phyloP scores from a whole-genome alignment of 64 coral and sea anemone genomes.

The Catalaphyllia jardinei region DNA sequence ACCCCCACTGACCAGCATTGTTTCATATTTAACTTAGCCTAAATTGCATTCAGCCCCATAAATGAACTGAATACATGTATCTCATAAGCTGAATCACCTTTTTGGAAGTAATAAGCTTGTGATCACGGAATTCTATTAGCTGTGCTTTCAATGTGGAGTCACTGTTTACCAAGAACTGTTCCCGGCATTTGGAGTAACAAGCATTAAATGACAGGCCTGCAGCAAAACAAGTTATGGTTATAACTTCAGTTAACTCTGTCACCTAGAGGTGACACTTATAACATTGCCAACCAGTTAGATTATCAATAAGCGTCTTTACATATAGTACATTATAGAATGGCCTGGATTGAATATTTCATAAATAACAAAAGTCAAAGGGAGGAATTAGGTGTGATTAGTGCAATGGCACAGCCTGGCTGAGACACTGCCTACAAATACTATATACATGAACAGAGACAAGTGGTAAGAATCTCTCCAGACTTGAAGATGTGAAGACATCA shows the following conservation, averaged over 20 bases:
- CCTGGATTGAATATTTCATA: too few species aligned
- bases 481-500: too few species aligned
- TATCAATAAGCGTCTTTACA: too few species aligned
- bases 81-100: conserved; percentile 54
- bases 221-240: background rate
- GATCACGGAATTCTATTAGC: conserved; percentile 94
- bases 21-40: background rate
- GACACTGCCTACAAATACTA: too few species aligned
- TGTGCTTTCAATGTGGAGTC: conserved; percentile 91
- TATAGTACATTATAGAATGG: too few species aligned
- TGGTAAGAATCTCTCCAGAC: too few species aligned
- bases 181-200: conserved; percentile 88
- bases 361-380: too few species aligned
- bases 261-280: background rate
- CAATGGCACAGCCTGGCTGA: too few species aligned
- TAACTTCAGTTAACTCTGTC: background rate
- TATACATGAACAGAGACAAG: too few species aligned
- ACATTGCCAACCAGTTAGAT: too few species aligned
- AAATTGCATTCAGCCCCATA: background rate
- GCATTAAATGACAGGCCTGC: conserved; percentile 69
- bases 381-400: too few species aligned
- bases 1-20: too few species aligned
- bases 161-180: conserved; percentile 93
- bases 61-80: background rate
- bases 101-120: conserved; percentile 94